phyloP scores from a whole-genome alignment of 2,797 vertebrate species.

The Agapornis canus region DNA sequence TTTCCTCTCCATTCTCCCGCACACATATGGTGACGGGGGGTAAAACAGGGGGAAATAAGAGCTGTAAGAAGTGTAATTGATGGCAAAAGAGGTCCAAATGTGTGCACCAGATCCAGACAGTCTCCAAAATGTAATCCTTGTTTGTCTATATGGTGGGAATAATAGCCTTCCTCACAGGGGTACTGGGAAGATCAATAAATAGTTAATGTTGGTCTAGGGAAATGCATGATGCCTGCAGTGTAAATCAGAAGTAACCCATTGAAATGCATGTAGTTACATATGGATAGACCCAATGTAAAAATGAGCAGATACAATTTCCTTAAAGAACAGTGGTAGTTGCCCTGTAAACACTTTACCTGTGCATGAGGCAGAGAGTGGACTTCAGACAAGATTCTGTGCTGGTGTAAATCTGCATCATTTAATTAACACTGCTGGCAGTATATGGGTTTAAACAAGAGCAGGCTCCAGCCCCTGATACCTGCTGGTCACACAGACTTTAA shows the following conservation, averaged over 20 bases:
- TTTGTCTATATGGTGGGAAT: constrained; percentile 49
- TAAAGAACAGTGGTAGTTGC: neutral
- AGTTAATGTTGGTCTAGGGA: constrained; percentile 54
- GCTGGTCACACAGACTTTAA: neutral
- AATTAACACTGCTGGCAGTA: neutral
- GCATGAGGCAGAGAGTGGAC: neutral
- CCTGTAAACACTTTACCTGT: neutral
- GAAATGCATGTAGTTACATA: constrained; percentile 35
- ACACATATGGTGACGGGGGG: neutral
- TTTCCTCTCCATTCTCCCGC: constrained; percentile 53
- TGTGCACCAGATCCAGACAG: constrained; percentile 50
- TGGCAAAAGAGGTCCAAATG: constrained; percentile 54
- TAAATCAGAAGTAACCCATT: constrained; percentile 44
- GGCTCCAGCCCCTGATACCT: neutral
- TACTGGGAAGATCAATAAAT: constrained; percentile 51
- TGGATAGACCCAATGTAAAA: neutral
- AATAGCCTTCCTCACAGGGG: constrained; percentile 40
- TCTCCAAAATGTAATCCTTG: constrained; percentile 50
- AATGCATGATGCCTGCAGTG: constrained; percentile 13
- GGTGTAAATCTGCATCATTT: neutral
- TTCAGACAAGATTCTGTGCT: neutral
- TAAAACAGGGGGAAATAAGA: neutral
- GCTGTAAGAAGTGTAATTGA: constrained; percentile 48
- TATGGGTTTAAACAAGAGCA: neutral
- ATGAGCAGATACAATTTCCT: neutral